These are phyloP conservation scores for Astur gentilis DNA, from an alignment of 2,113 vertebrate species.

Conservation along the genomic window DNA sequence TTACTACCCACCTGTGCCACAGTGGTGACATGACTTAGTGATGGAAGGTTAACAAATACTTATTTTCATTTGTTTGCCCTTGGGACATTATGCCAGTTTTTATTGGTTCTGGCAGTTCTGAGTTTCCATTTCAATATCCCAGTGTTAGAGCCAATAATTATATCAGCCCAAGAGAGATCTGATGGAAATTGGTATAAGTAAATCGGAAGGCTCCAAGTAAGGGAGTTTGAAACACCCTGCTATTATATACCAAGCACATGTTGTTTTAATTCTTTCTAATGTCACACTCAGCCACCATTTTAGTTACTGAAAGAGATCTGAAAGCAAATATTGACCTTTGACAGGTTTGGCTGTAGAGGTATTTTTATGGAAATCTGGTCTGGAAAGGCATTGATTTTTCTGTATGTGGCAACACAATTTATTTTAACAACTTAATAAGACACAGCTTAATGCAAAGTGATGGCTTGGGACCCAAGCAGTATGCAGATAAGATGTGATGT, in stretches of 20 bases:
- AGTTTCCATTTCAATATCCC: conserved; percentile 9
- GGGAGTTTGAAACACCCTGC: neutral
- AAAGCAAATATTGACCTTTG: neutral
- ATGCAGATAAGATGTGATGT: neutral
- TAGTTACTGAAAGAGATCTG: neutral
- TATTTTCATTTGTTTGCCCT: conserved; percentile 28
- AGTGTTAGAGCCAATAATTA: neutral
- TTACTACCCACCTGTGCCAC: neutral
- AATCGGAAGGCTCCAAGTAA: neutral
- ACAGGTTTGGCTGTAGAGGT: neutral
- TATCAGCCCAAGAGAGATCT: neutral
- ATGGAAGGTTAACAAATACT: neutral
- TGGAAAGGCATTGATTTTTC: neutral
- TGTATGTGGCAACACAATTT: neutral
- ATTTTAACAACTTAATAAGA: neutral
- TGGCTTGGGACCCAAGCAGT: neutral
- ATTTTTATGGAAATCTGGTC: neutral
- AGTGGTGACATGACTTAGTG: neutral
- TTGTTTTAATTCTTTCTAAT: neutral
- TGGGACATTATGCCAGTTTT: neutral
- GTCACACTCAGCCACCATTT: neutral
- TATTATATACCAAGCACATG: neutral
- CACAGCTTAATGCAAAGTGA: neutral
- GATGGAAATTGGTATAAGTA: neutral
- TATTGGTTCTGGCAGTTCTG: conserved; percentile 33